These are phyloP conservation scores for Sphinx pinastri DNA, from an alignment of 2,888 invertebrate genomes.

Conservation along the genomic window DNA sequence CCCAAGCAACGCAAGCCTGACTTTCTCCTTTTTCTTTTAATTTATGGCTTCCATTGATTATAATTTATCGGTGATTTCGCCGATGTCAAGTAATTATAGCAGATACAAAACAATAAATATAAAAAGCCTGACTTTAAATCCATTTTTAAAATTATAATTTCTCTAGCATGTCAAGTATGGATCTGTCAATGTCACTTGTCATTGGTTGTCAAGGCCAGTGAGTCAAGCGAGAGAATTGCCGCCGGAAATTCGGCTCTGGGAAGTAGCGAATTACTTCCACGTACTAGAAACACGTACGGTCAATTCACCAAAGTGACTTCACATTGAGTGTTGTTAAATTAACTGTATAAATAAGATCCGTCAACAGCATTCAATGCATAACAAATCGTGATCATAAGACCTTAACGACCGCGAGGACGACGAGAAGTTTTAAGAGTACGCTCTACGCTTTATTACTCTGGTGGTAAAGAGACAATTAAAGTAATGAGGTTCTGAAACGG, in stretches of 20 bases:
- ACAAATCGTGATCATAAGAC: conserved; percentile 7
- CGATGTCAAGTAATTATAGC: no score
- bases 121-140: no score
- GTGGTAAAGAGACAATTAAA: background rate
- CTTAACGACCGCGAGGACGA: background rate
- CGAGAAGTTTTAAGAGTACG: no score
- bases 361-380: conserved; percentile 9
- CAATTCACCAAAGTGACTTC: conserved; percentile 14
- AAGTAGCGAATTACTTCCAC: conserved; percentile 47
- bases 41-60: no score
- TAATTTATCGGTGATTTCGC: no score
- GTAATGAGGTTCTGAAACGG: no score
- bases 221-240: conserved; percentile 39
- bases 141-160: no score
- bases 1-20: conserved; percentile 7
- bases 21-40: no score
- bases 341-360: conserved; percentile 6
- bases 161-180: conserved; percentile 35
- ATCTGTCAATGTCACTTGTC: conserved; percentile 34
- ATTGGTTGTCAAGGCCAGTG: conserved; percentile 45
- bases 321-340: conserved; percentile 11
- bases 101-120: no score
- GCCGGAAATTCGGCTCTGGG: conserved; percentile 44
- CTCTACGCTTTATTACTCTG: no score
- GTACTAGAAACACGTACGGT: conserved; percentile 28